Evolutionary conservation across 2,113 vertebrate genomes (phyloP), one percentile per base, ranked within the genome.

Genomic region (Macrotus californicus): DNA sequence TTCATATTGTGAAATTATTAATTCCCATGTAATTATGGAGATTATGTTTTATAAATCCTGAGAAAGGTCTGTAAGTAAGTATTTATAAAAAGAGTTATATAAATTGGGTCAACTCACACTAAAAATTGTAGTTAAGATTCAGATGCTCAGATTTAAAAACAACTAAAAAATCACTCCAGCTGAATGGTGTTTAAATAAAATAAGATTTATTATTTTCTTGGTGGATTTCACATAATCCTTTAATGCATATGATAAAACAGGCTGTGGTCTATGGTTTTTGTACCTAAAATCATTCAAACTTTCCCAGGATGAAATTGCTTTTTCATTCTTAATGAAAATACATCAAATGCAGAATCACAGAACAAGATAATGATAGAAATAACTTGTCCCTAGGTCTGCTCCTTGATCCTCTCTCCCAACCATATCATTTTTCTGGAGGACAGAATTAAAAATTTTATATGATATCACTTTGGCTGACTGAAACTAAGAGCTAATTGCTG

Each of bases 371-470:
- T 69, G 34, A 54, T 56, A 85, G 61, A 69, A 75, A 82, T 89
- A 85, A 56, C 16, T 50, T 94, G 72, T 46, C 70, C 19, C 31
- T n/a, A 66, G 13, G 36, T 41, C 24, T 86, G 9, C 6, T 81
- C 26, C 86, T 76, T 90, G 10, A 85, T 48, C 36, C 43, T 87
- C 41, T 69, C 34, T 90, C 66, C 36, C 75, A 92, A 81, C 15
- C 1, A 13, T 82, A 81, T 77, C 5, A 67, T 69, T 96, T 94
- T 75, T 46, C 50, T 90, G 7, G 34, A 85, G 64, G 59, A 70
- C 39, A 87, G 61, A 93, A 90, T 66, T 76, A 92, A 87, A 94
- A 72, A 66, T 81, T 54, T 34, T 21, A 14, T 85, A 61, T 82
- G 52, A 67, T 67, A 80, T 61, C 22, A 64, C 46, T 80, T 84